Base-by-base conservation (phyloP, 2,888 invertebrate genomes). In the Acronicta aceris region DNA sequence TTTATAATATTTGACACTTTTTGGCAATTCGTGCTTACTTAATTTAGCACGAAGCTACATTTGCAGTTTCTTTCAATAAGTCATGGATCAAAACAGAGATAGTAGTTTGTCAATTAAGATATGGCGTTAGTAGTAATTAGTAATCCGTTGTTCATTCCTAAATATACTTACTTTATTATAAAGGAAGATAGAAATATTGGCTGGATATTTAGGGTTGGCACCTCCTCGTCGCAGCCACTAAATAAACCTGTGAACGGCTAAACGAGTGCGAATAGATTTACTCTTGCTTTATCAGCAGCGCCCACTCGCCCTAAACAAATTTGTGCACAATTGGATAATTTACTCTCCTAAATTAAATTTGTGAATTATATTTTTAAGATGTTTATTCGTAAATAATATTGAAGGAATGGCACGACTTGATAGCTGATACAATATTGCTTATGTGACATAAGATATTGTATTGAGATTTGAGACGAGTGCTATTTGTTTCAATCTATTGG, bases 261-360 rank as follows among this genome's bases (percentile, higher is more conserved):
- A 80, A 71, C 74, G 74, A 78, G 78, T 74, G 71, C 64, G 68
- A 82, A 82, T 75, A 84, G 77, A 79, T 81, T 81, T 83, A 78
- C 81, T 79, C 71, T 78, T 74, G 79, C 78, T 86, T 89, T 89
- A 89, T 89, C 88, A 79, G 84, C 65, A 51, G 55, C 75, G 75
- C 74, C 74, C 89, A 87, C 79, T 70, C 86, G 76, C 74, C 87
- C 85, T 87, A 84, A 87, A 83, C 86, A 88, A 89, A 89, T 86
- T 88, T 86, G 72, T 79, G 62, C 76, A 74, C 85, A 85, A 85
- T 88, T 78, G 81, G 71, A 84, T 78, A 81, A 82, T 84, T 84
- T 82, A 71, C 74, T 70, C 65, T 66, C 63, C 69, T 50, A 70
- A 78, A 85, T 81, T 77, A 77, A 79, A 79, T 59, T 71, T 68